Evolutionary conservation across 92 coral and sea anemone genomes (phyloP).

Genomic region (Phenganax subtilis): DNA sequence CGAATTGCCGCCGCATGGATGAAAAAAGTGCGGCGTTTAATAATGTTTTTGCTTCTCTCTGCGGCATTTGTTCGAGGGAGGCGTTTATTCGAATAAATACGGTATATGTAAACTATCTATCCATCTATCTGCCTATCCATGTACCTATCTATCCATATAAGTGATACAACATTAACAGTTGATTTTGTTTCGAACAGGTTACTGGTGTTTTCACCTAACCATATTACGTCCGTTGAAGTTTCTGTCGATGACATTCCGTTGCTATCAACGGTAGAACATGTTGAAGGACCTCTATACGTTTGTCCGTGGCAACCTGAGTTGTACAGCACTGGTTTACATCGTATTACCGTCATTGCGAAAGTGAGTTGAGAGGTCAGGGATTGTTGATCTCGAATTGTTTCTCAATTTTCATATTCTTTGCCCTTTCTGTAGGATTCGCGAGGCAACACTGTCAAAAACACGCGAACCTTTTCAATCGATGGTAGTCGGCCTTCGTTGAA

Average conservation of each 20-base stretch:
- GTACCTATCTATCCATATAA: too few relatives aligned
- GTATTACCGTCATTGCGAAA: constrained; percentile 62
- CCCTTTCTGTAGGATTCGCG: constrained; percentile 55
- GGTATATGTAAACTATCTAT: too few relatives aligned
- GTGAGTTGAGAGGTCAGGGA: constrained; percentile 31
- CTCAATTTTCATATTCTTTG: neutral
- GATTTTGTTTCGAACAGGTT: constrained; percentile 44
- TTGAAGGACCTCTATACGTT: constrained; percentile 71
- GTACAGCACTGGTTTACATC: constrained; percentile 67
- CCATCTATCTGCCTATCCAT: too few relatives aligned
- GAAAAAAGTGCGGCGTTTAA: too few relatives aligned
- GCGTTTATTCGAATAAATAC: too few relatives aligned
- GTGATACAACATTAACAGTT: too few relatives aligned
- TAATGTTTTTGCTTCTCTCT: too few relatives aligned
- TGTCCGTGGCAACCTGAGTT: constrained; percentile 72
- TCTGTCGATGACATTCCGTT: constrained; percentile 62
- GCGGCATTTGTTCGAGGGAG: too few relatives aligned
- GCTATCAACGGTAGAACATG: constrained; percentile 49
- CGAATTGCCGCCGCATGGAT: too few relatives aligned
- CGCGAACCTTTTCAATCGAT: constrained; percentile 77
- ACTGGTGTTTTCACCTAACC: constrained; percentile 69
- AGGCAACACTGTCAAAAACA: constrained; percentile 54
- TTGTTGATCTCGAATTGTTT: neutral
- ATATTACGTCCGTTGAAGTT: constrained; percentile 56
- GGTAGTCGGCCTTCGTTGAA: constrained; percentile 80